phyloP scores from a whole-genome alignment of 2,113 vertebrate species.

The Apistogramma diplotaenia region DNA sequence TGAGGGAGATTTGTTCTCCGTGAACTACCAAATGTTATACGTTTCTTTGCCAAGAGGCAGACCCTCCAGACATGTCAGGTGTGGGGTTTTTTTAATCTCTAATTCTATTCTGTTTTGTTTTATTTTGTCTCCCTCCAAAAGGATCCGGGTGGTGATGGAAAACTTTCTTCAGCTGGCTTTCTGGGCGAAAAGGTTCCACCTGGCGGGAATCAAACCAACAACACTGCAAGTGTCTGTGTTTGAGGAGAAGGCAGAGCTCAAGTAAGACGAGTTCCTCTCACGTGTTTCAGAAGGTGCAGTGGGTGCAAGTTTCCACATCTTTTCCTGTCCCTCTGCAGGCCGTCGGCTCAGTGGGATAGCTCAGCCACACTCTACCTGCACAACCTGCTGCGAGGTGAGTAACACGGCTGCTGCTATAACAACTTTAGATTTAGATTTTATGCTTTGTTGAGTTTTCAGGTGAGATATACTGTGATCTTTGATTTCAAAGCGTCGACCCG shows the following conservation, averaged over 20 bases:
- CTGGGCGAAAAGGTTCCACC: conserved; percentile 82
- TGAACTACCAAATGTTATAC: not conserved
- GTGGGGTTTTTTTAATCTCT: not conserved
- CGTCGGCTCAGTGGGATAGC: conserved; percentile 83
- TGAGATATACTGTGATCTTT: not conserved
- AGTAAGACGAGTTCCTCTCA: conserved; percentile 72
- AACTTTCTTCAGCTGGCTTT: conserved; percentile 84
- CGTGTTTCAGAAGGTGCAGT: not conserved
- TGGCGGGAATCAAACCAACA: conserved; percentile 81
- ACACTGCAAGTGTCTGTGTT: conserved; percentile 78
- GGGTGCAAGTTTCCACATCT: not conserved
- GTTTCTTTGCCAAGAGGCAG: not conserved
- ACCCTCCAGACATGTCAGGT: not conserved
- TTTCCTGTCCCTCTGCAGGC: conserved; percentile 69
- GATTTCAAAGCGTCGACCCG: conserved; percentile 73
- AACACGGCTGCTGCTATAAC: fast-evolving
- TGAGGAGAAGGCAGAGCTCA: conserved; percentile 74
- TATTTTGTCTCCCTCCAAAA: conserved; percentile 38
- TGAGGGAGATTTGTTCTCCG: not conserved
- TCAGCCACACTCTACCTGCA: conserved; percentile 85
- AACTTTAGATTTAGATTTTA: not conserved
- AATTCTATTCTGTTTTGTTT: not conserved
- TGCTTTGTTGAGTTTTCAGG: not conserved
- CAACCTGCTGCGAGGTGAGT: conserved; percentile 82
- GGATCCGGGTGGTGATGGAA: conserved; percentile 76